A percentile compares a stretch with the other conserved stretches of the same genome.
These are phyloP conservation scores for Notolepis coatsorum DNA, from an alignment of 2,797 vertebrate species.

Conservation along the genomic window DNA sequence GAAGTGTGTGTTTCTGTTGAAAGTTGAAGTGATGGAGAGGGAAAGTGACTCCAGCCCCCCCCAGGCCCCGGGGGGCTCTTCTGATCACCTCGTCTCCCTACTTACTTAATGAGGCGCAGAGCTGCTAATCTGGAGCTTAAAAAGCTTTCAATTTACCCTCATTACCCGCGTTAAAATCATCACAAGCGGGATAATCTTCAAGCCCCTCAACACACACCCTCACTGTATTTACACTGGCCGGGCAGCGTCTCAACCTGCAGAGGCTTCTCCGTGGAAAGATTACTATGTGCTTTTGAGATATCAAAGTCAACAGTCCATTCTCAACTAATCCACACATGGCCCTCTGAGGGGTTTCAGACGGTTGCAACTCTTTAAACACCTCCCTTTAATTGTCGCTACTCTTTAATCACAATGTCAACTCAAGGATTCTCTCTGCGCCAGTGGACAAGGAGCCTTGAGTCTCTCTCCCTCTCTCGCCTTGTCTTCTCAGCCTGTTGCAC, in stretches of 20 bases:
- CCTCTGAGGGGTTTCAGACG: conserved; percentile 38
- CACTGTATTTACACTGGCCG: conserved; percentile 70
- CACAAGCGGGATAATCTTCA: conserved; percentile 70
- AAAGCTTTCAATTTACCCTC: conserved; percentile 73
- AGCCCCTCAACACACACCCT: conserved; percentile 48
- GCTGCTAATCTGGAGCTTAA: conserved; percentile 73
- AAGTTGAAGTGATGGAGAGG: conserved; percentile 5
- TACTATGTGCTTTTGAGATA: conserved; percentile 59
- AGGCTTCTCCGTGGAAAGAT: conserved; percentile 77
- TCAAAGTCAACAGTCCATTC: conserved; percentile 68
- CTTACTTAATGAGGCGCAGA: conserved; percentile 63
- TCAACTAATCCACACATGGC: conserved; percentile 53
- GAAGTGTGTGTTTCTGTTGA: conserved; percentile 19
- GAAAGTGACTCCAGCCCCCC: conserved; percentile 6
- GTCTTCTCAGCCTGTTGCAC: too few species aligned
- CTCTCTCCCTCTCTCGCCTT: neutral
- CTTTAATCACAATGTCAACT: conserved; percentile 67
- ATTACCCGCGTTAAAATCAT: conserved; percentile 71
- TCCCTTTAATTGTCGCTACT: too few species aligned
- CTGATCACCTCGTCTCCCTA: conserved; percentile 56
- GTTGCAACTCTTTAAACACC: too few species aligned
- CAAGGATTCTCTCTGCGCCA: conserved; percentile 46
- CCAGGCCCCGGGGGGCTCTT: conserved; percentile 14
- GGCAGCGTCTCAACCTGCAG: conserved; percentile 49
- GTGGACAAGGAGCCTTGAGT: conserved; percentile 10